Conservation (phyloP, 2,888 invertebrate species). For the Aphodius sticticus region DNA sequence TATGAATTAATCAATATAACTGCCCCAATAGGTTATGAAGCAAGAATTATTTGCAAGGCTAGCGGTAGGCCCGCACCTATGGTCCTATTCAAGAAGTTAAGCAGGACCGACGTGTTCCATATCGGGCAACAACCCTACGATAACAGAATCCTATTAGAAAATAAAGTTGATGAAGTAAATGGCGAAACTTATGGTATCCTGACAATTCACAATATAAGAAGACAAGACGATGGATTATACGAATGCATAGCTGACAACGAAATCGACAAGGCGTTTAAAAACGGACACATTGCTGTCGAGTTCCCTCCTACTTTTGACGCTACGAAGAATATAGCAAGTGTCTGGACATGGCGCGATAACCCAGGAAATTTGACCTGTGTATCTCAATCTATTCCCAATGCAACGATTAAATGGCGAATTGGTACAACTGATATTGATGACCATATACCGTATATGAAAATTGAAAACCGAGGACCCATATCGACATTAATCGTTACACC, state of each 20-base stretch:
- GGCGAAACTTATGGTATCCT: slow-evolving; percentile 72
- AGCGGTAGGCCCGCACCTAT: slow-evolving; percentile 82
- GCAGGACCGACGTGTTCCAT: slow-evolving; percentile 66
- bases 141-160: slow-evolving; percentile 72
- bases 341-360: slow-evolving; percentile 84
- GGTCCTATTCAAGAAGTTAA: slow-evolving; percentile 82
- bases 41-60: slow-evolving; percentile 77
- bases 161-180: slow-evolving; percentile 62
- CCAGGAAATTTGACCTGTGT: slow-evolving; percentile 87
- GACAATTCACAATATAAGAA: slow-evolving; percentile 70
- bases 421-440: slow-evolving; percentile 57
- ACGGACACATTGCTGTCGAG: slow-evolving; percentile 84
- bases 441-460: slow-evolving; percentile 65
- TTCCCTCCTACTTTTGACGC: slow-evolving; percentile 83
- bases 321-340: slow-evolving; percentile 73
- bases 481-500: slow-evolving; percentile 78
- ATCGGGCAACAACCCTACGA: slow-evolving; percentile 73
- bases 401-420: slow-evolving; percentile 86
- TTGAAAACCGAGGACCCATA: slow-evolving; percentile 73
- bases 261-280: slow-evolving; percentile 74
- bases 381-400: slow-evolving; percentile 89
- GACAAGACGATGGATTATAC: slow-evolving; percentile 87
- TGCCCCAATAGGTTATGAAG: slow-evolving; percentile 68
- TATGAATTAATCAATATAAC: slow-evolving; percentile 80
- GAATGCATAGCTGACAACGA: slow-evolving; percentile 85